Evolutionary conservation across 2,113 vertebrate species (phyloP), one percentile per base, ranked within the genome.

Genomic region (Neolamprologus variostigma): DNA sequence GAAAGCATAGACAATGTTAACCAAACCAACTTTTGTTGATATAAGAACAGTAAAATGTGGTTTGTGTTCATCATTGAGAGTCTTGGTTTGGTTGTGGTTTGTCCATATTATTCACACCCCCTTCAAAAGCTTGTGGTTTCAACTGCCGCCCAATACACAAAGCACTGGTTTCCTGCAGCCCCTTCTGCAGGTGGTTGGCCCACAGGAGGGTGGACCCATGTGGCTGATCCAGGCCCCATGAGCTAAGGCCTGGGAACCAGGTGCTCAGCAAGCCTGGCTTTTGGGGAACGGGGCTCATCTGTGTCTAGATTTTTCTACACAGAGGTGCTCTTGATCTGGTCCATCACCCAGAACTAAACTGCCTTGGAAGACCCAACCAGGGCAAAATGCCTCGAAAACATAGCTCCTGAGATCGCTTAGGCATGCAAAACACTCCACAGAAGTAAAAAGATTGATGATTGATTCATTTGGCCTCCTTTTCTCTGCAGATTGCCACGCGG

Each of bases 401-500:
- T 50, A 31, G 71, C 71, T 76, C 71, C 23, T 76, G 14, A 6
- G 14, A 76, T 47, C 14, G 5, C 71, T 50, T 50, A 5, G 71
- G 9, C 16, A 78, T 31, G 26, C 71, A 78, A 8, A 76, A 17
- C 14, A 45, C 40, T 76, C 42, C 42, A 28, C 4, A 11, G 23
- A 76, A 17, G 42, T 76, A 47, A 50, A 33, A 78, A 51, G 42
- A 31, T 78, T 51, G 26, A 23, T 12, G 13, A 40, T 33, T 83
- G 45, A 55, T 31, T 3, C 19, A 13, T 50, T 45, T 35, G 6
- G 14, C 51, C 6, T 54, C 11, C 28, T 31, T 81, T 80, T 63
- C 9, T 87, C 76, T 19, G 19, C 84, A 99, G 98, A 96, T 99
- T 85, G 96, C 98, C 66, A 99, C 98, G 2, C 96, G 98, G 53